Conservation (phyloP, 2,888 invertebrate species). For the Pecten maximus region DNA sequence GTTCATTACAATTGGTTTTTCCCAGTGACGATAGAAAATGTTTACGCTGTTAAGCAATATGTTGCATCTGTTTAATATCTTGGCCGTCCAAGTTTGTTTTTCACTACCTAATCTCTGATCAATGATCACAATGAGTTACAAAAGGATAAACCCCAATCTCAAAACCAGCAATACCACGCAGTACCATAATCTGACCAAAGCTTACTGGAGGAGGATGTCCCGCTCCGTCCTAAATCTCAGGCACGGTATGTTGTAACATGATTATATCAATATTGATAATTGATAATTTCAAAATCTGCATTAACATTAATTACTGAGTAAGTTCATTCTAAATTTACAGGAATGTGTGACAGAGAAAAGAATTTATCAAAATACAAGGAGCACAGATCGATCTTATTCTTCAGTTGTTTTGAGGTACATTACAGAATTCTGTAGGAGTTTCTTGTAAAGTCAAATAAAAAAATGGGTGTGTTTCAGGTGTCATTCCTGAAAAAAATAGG, state of each 20-base stretch:
- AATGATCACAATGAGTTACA: conserved; percentile 7
- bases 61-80: not conserved
- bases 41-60: not conserved
- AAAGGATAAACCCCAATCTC: not conserved
- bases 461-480: too few relatives aligned
- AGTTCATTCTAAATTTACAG: too few relatives aligned
- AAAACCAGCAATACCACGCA: not conserved
- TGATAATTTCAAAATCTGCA: too few relatives aligned
- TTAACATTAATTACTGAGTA: too few relatives aligned
- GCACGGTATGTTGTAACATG: not conserved
- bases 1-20: not conserved
- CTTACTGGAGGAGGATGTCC: not conserved
- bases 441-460: too few relatives aligned
- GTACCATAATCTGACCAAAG: not conserved
- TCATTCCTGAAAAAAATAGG: too few relatives aligned
- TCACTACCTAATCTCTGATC: conserved; percentile 1
- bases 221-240: not conserved
- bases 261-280: too few relatives aligned
- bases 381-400: too few relatives aligned
- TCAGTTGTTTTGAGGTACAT: too few relatives aligned
- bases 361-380: too few relatives aligned
- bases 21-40: not conserved
- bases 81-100: not conserved
- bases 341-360: too few relatives aligned
- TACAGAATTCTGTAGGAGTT: too few relatives aligned